These are phyloP conservation scores for Stigmatopora nigra DNA, from an alignment of 2,113 vertebrate species.

Conservation along the genomic window DNA sequence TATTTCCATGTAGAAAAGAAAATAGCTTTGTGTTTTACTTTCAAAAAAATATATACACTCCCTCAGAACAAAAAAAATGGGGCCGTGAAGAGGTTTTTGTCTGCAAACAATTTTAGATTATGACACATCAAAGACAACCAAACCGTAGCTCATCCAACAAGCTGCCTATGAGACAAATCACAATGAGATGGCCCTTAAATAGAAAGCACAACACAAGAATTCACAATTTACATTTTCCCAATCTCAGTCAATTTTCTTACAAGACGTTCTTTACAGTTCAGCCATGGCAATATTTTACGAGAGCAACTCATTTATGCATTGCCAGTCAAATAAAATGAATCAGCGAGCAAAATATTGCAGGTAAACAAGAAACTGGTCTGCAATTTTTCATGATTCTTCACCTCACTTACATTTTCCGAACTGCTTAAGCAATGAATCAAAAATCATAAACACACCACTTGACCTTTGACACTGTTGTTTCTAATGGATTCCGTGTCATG, in stretches of 20 bases:
- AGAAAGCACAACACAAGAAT: conserved; percentile 3
- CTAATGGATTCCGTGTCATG: not conserved
- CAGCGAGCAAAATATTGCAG: conserved; percentile 17
- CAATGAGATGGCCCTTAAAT: conserved; percentile 5
- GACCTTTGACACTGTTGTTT: not conserved
- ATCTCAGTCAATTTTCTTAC: conserved; percentile 23
- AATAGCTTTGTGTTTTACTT: not conserved
- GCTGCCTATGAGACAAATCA: conserved; percentile 6
- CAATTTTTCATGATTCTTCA: conserved; percentile 14
- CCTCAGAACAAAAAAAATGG: not conserved
- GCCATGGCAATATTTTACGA: not conserved
- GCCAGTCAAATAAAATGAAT: conserved; percentile 21
- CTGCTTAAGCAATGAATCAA: no score
- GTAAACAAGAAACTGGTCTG: conserved; percentile 14
- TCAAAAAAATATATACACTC: not conserved
- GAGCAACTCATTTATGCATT: conserved; percentile 11
- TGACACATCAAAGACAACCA: no score
- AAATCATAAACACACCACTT: not conserved
- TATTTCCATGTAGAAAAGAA: not conserved
- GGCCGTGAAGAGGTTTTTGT: no score
- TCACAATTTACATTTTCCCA: conserved; percentile 9
- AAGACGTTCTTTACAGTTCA: conserved; percentile 16
- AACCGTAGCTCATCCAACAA: conserved; percentile 7
- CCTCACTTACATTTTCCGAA: conserved; percentile 12
- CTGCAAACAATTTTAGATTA: no score